Evolutionary conservation across 2,797 vertebrate genomes (phyloP), one percentile per base, ranked within the genome.

Genomic region (Platalea minor): DNA sequence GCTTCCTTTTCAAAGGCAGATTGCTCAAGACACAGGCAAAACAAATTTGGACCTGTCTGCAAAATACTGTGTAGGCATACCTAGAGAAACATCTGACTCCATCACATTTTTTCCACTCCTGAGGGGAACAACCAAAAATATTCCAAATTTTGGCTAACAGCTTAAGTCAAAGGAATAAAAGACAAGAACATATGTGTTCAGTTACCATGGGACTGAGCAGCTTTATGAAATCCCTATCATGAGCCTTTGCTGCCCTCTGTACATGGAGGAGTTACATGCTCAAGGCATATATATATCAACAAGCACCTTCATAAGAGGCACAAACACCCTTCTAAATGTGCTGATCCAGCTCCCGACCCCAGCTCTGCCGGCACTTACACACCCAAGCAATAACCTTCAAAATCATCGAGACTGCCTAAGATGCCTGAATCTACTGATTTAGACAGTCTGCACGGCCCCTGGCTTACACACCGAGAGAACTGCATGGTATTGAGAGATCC

Each of bases 161-260:
- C 6, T 73, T 39, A 51, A 72, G 10, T 35, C 17, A 46, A 59
- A 73, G 51, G 65, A 73, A 51, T 63, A 77, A 74, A 81, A 84
- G 79, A 31, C 37, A 56, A 68, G 72, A 81, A 75, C 25, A 16
- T 56, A 15, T 13, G 46, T 60, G 76, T 45, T 88, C 73, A 46
- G 60, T 33, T 63, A 80, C 50, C 17, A 15, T 7, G 26, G 84
- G 70, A 50, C 31, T 54, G 81, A 89, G 54, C 29, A 85, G 86
- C 87, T 86, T 43, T 45, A 60, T 76, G 85, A 88, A 94, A 93
- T 73, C 64, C 20, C 51, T 93, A 39, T 54, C 84, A 65, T 1
- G 29, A 89, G 61, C 29, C 85, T 96, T 93, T 96, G 89, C 93
- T 97, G 94, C 95, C 85, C 93, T 93, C 96, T 96, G 95, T 69